These are phyloP conservation scores for Anguilla japonica DNA, from an alignment of 2,113 vertebrate genomes.

Conservation along the genomic window DNA sequence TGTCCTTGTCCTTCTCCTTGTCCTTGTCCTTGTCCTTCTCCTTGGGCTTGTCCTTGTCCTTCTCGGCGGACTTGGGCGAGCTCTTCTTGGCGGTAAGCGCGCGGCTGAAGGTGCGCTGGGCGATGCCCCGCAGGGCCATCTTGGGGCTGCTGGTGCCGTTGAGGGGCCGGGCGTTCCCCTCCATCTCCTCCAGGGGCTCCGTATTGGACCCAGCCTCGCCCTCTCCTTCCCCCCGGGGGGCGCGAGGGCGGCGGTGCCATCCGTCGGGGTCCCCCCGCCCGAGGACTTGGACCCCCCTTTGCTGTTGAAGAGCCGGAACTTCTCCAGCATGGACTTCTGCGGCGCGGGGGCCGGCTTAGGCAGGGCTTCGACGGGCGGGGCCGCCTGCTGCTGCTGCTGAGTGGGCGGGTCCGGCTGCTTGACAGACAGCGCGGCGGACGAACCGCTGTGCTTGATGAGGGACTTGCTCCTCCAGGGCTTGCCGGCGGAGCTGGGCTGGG, in stretches of 20 bases:
- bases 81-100: constrained; percentile 91
- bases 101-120: constrained; percentile 94
- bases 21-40: no score
- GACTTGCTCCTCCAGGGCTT: constrained; percentile 97
- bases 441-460: constrained; percentile 79
- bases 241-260: constrained; percentile 34
- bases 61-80: constrained; percentile 81
- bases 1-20: constrained; percentile 57
- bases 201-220: constrained; percentile 76
- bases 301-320: constrained; percentile 93
- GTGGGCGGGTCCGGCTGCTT: constrained; percentile 73
- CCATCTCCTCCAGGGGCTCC: constrained; percentile 77
- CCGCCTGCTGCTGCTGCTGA: constrained; percentile 30
- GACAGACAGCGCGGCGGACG: constrained; percentile 73
- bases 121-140: constrained; percentile 94
- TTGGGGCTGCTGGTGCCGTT: constrained; percentile 89
- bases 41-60: constrained; percentile 70
- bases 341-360: constrained; percentile 71
- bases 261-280: constrained; percentile 33
- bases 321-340: constrained; percentile 97
- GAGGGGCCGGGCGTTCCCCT: constrained; percentile 58
- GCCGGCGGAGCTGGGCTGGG: constrained; percentile 81
- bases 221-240: constrained; percentile 75
- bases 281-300: constrained; percentile 87
- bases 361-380: constrained; percentile 61